Base-by-base conservation (phyloP, 2,113 vertebrate genomes). In the Circaetus cinerascens region DNA sequence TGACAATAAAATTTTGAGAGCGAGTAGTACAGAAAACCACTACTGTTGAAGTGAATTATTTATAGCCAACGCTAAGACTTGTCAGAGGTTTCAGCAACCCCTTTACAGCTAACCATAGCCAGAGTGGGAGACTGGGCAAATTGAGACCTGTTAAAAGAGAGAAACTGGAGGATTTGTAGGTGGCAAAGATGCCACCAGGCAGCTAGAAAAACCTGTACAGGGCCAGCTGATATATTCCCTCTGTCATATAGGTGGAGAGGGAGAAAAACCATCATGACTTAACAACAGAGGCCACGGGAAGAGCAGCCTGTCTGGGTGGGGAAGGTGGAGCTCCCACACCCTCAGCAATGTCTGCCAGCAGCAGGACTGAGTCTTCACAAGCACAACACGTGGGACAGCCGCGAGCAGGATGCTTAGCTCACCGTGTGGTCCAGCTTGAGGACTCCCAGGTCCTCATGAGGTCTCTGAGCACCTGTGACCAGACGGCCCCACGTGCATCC, bases 401-500 rank as follows among this genome's bases (percentile, higher is more conserved):
- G 36, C 0, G 0, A 77, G 73, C 41, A 59, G 80, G 80, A 50
- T 30, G 56, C 36, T 71, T 3, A 27, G 60, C 69, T 87, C 77
- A 20, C 40, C 68, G 9, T 1, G 4, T 4, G 15, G 59, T 26
- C 60, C 59, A 77, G 69, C 77, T 64, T 43, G 66, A 64, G 71
- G 51, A 23, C 27, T 40, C 22, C 40, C 77, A 90, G n/a, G 40
- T 73, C 66, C 43, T 62, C 6, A 3, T 2, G 1, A 86, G 38
- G 27, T 81, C 86, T 10, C 59, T 2, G 10, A 55, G 36, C 1
- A 2, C 23, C 18, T 66, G 27, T 3, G 56, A 34, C 85, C 74
- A 51, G 68, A 46, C 3, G 1, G 41, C 25, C n/a, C 23, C 57
- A 14, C 0, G 0, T 2, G 56, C 41, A 40, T 15, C 74, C 72